phyloP scores from a whole-genome alignment of 2,797 vertebrate species.

The Hydrophis major region DNA sequence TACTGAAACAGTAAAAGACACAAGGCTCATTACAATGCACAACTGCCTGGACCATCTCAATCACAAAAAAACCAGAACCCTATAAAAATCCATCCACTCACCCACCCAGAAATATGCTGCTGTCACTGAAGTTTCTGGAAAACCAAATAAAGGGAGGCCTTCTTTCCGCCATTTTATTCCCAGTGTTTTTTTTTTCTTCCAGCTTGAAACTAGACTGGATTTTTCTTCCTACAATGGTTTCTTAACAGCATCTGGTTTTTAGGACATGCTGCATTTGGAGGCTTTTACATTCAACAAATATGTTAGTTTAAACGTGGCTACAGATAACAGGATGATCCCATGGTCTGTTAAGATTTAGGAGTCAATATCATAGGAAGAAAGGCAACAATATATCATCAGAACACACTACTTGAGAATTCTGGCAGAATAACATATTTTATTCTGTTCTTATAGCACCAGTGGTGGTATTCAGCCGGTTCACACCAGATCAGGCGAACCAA shows the following conservation, averaged over 20 bases:
- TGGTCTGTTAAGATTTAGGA: neutral
- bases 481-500: too few relatives aligned
- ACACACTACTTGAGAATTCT: neutral
- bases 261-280: neutral
- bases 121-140: neutral
- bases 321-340: neutral
- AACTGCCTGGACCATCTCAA: neutral
- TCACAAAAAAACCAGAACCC: neutral
- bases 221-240: neutral
- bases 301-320: neutral
- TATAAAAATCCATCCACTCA: neutral
- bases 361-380: neutral
- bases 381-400: neutral
- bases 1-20: neutral
- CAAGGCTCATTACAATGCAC: neutral
- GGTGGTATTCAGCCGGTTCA: too few relatives aligned
- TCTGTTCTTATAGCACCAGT: neutral
- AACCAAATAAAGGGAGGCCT: neutral
- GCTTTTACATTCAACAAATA: neutral
- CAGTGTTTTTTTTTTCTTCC: too few relatives aligned
- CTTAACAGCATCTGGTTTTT: neutral
- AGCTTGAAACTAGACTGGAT: neutral
- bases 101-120: neutral
- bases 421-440: too few relatives aligned
- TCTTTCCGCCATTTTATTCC: too few relatives aligned